Percentiles rank a stretch among this genome's conserved stretches.
Evolutionary conservation across 2,888 invertebrate genomes (phyloP).

Genomic region (Schrankia costaestrigalis): DNA sequence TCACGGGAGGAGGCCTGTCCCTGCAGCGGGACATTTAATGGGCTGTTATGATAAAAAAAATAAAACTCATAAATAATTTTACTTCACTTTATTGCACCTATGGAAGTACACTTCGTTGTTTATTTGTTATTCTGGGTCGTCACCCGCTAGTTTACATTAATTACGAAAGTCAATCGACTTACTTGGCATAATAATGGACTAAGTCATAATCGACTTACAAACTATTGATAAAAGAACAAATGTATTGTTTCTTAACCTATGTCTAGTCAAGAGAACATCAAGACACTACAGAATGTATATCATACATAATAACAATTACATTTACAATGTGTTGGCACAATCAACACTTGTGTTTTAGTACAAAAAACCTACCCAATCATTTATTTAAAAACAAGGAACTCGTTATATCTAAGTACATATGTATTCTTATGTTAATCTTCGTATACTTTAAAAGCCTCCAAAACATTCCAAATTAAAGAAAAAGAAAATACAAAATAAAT

Average conservation of each 20-base stretch:
- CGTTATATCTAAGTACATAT: conserved; percentile 77
- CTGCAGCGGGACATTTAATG: background rate
- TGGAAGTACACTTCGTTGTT: conserved; percentile 76
- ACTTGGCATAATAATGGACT: conserved; percentile 21
- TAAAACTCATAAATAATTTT: conserved; percentile 42
- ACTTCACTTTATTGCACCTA: conserved; percentile 78
- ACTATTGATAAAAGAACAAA: conserved; percentile 24
- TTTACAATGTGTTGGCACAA: conserved; percentile 25
- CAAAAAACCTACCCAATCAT: conserved; percentile 56
- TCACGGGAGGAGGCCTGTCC: too few relatives aligned
- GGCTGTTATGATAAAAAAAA: conserved; percentile 15
- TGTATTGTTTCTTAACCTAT: conserved; percentile 18
- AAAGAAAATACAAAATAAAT: conserved; percentile 56
- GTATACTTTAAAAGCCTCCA: conserved; percentile 80
- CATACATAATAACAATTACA: conserved; percentile 41
- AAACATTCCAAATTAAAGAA: conserved; percentile 54
- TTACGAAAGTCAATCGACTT: conserved; percentile 26
- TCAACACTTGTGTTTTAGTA: conserved; percentile 37
- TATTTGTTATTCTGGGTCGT: conserved; percentile 58
- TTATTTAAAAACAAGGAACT: conserved; percentile 67
- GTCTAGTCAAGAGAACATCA: conserved; percentile 27
- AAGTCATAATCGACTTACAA: conserved; percentile 28
- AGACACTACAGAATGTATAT: conserved; percentile 40
- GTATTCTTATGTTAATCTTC: conserved; percentile 73
- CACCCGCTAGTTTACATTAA: conserved; percentile 38